Base-by-base conservation (phyloP, 2,113 vertebrate genomes). In the Elachura formosa region DNA sequence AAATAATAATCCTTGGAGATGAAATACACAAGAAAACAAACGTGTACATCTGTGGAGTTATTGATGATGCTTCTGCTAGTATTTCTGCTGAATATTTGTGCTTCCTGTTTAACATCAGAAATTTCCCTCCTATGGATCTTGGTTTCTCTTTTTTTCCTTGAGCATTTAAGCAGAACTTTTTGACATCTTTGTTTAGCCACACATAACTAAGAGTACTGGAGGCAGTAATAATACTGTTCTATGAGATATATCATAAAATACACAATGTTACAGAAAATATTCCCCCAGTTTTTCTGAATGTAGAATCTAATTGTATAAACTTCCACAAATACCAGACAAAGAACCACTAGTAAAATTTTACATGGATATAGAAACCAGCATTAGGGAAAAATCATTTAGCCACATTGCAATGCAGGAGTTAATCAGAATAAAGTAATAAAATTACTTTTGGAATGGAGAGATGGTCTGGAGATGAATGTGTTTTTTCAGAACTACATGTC, bases 121-220 rank as follows among this genome's bases (percentile, higher is more conserved):
- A 82, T 79, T 58, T 73, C 38, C 85, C 81, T 91, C 69, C 77
- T 77, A 77, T 66, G n/a, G 59, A 77, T 69, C 45, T 91, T 89
- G 12, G 48, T 82, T 84, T 90, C 62, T 48, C n/a, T 34, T 75
- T 69, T 94, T 92, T 41, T 76, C 82, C 66, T 75, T 21, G 83
- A 73, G 77, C 69, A 61, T 79, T 82, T 58, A 89, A 75, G 86
- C 58, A 49, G 66, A 94, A 96, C 23, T 20, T 96, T 87, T 66
- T 87, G 77, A 91, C 84, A 92, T 89, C 91, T 92, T 69, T 89
- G 38, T 79, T 89, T 49, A 82, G 71, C 24, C 41, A 68, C 9
- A 23, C 24, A 41, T 0, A 88, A 13, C 13, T 71, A 69, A 64
- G 48, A 33, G 18, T 29, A 78, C 82, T 51, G 62, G n/a, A 68